A percentile compares a stretch with the other conserved stretches of the same genome.
Conservation (phyloP, 2,888 invertebrate genomes). For the Cantharis rufa region DNA sequence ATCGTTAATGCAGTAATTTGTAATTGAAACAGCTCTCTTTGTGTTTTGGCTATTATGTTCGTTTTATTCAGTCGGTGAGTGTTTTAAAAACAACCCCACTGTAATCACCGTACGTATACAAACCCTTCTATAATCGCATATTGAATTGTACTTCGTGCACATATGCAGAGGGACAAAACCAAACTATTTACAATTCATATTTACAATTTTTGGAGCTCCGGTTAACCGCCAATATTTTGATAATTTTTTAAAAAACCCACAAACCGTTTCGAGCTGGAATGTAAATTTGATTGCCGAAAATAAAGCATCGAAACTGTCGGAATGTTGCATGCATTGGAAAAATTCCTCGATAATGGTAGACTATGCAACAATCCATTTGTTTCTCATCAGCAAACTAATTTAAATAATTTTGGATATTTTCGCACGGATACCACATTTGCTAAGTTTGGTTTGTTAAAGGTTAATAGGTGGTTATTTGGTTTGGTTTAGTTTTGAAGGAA, state of each 20-base stretch:
- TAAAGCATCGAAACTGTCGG: slow-evolving; percentile 28
- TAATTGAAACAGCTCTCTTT: slow-evolving; percentile 51
- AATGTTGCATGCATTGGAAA: slow-evolving; percentile 45
- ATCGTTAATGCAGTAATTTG: slow-evolving; percentile 49
- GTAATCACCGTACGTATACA: slow-evolving; percentile 44
- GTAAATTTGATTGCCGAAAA: slow-evolving; percentile 17
- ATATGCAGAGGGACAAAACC: slow-evolving; percentile 40
- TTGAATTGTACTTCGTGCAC: slow-evolving; percentile 52
- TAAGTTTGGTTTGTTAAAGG: slow-evolving; percentile 1
- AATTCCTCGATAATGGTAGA: slow-evolving; percentile 48
- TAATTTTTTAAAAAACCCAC: slow-evolving; percentile 3
- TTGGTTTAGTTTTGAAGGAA: background rate
- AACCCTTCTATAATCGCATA: slow-evolving; percentile 52
- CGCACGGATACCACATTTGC: slow-evolving; percentile 21
- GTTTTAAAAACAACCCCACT: slow-evolving; percentile 49
- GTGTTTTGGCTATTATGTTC: slow-evolving; percentile 36
- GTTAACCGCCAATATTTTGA: background rate
- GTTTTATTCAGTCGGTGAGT: slow-evolving; percentile 34
- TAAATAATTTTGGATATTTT: slow-evolving; percentile 44
- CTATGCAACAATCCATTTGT: slow-evolving; percentile 48
- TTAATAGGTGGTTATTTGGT: background rate
- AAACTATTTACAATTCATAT: slow-evolving; percentile 47
- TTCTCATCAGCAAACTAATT: slow-evolving; percentile 49
- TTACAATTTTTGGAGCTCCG: slow-evolving; percentile 18
- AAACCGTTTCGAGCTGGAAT: slow-evolving; percentile 26